Percentiles rank a stretch among this genome's conserved stretches.
Conservation (phyloP, 2,797 vertebrate genomes). For the Picus viridis region DNA sequence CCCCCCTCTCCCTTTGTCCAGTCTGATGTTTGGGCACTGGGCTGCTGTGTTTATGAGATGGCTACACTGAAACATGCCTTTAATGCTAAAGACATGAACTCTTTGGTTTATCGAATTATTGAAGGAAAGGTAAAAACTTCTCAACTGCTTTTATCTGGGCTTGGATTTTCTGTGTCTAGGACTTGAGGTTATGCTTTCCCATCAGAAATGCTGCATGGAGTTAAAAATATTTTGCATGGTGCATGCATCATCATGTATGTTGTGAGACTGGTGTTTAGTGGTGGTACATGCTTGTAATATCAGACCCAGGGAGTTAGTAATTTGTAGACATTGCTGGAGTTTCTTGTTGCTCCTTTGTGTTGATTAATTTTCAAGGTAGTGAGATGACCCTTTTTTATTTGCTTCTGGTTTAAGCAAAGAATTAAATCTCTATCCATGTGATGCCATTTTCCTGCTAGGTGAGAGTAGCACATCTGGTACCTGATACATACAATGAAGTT, state of each 20-base stretch:
- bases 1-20: slow-evolving; percentile 60
- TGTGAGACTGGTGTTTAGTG: rapidly evolving
- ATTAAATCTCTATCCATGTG: not conserved
- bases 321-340: not conserved
- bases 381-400: not conserved
- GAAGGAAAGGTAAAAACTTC: slow-evolving; percentile 92
- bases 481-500: not conserved
- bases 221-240: not conserved
- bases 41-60: slow-evolving; percentile 98
- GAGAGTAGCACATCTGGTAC: not conserved
- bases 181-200: not conserved
- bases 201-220: not conserved
- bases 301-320: not conserved
- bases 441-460: not conserved
- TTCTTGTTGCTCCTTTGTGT: not conserved
- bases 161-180: not conserved
- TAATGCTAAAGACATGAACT: slow-evolving; percentile 99
- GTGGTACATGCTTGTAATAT: not conserved
- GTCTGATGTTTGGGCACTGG: slow-evolving; percentile 98
- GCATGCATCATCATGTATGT: not conserved
- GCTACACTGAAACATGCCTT: slow-evolving; percentile 97
- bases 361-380: not conserved
- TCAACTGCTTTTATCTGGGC: rapidly evolving
- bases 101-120: slow-evolving; percentile 95
- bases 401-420: not conserved